phyloP scores from a whole-genome alignment of 2,888 invertebrate genomes.

The Polylopha cassiicola region DNA sequence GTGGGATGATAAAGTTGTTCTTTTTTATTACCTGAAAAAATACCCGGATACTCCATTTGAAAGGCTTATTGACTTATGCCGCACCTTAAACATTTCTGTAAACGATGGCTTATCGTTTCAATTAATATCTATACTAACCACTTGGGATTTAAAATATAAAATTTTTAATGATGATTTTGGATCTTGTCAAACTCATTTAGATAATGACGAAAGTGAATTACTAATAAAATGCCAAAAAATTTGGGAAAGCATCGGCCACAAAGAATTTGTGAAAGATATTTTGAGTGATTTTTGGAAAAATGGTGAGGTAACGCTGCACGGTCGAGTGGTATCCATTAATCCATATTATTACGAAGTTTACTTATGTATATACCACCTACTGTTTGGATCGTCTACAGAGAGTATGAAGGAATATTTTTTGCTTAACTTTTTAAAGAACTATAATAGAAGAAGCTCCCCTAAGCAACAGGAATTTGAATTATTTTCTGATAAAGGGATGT shows the following conservation, averaged over 20 bases:
- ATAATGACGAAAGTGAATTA: slow-evolving; percentile 48
- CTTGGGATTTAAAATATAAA: slow-evolving; percentile 65
- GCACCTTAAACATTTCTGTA: slow-evolving; percentile 52
- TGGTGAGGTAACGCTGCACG: slow-evolving; percentile 67
- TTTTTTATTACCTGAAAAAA: slow-evolving; percentile 63
- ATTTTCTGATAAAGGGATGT: slow-evolving; percentile 70
- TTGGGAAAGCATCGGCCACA: slow-evolving; percentile 64
- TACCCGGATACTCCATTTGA: slow-evolving; percentile 51
- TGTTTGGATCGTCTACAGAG: slow-evolving; percentile 44
- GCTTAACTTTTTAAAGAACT: slow-evolving; percentile 63
- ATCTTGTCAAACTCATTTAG: slow-evolving; percentile 43
- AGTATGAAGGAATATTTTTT: slow-evolving; percentile 62
- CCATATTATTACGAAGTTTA: slow-evolving; percentile 72
- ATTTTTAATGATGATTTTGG: slow-evolving; percentile 49
- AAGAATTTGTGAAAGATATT: slow-evolving; percentile 57
- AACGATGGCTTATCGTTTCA: slow-evolving; percentile 64
- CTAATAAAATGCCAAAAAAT: slow-evolving; percentile 50
- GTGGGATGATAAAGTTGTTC: slow-evolving; percentile 65
- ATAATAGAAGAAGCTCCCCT: slow-evolving; percentile 58
- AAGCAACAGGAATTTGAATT: slow-evolving; percentile 71
- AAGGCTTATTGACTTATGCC: slow-evolving; percentile 53
- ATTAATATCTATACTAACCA: slow-evolving; percentile 55
- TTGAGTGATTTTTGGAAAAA: slow-evolving; percentile 69
- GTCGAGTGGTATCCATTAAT: slow-evolving; percentile 61
- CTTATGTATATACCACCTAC: slow-evolving; percentile 58